Conservation (phyloP, 2,888 invertebrate species). For the Pemphredon lugubris region DNA sequence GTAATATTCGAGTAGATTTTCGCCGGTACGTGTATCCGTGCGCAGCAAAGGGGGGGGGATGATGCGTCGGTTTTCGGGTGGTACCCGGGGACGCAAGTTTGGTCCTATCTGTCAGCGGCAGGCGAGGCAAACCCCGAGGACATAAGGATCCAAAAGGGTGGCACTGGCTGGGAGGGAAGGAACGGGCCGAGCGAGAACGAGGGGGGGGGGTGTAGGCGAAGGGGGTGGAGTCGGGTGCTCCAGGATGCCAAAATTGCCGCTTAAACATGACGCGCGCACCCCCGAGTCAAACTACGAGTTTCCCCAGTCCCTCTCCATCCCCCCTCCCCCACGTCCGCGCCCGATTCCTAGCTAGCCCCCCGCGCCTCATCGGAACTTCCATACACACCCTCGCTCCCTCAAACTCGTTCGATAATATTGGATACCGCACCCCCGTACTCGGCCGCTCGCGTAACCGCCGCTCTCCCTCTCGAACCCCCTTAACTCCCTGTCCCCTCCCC, state of each 20-base stretch:
- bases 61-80: conserved; percentile 50
- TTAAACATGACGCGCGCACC: conserved; percentile 71
- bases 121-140: conserved; percentile 51
- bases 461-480: too few relatives aligned
- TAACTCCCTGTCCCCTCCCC: too few relatives aligned
- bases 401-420: conserved; percentile 70
- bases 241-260: conserved; percentile 68
- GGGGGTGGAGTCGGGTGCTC: conserved; percentile 34
- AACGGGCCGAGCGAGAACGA: conserved; percentile 1
- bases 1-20: conserved; percentile 11
- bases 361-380: conserved; percentile 50
- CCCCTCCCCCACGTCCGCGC: neutral
- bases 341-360: conserved; percentile 7
- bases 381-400: conserved; percentile 42
- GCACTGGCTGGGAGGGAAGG: conserved; percentile 21
- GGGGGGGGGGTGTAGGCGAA: conserved; percentile 20
- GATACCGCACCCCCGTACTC: conserved; percentile 58
- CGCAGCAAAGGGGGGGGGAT: too few relatives aligned
- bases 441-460: conserved; percentile 51
- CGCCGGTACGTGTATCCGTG: too few relatives aligned
- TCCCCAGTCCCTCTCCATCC: conserved; percentile 55
- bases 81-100: conserved; percentile 48
- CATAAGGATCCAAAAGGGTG: conserved; percentile 63
- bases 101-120: conserved; percentile 67
- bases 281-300: conserved; percentile 70